Evolutionary conservation across 2,888 invertebrate species (phyloP), one percentile per base, ranked within the genome.

Genomic region (Caenorhabditis panamensis): DNA sequence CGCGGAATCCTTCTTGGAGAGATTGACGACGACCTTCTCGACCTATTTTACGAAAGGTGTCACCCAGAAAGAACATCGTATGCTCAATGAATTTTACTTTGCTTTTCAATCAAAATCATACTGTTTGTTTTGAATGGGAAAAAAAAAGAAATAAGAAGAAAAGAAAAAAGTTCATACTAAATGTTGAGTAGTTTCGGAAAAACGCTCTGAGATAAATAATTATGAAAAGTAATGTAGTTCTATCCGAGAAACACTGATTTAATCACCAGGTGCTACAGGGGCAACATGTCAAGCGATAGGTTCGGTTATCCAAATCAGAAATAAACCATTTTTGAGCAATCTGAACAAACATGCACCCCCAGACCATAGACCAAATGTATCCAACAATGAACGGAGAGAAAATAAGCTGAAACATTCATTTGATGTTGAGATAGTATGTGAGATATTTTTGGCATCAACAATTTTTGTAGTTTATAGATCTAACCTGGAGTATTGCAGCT

Each of bases 281-380:
- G 72, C 84, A 85, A 66, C 84, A 81, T 20, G 82, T 82, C 49
- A 88, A 26, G 18, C 64, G 66, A 44, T 80, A 79, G n/a, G 69
- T 69, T 18, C 88, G 75, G 53, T 84, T 80, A 53, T 86, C 82
- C 11, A 88, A 58, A 24, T 84, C 84, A 8, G 87, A 84, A 24
- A 87, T 84, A 68, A 83, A 88, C 88, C 88, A 88, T 90, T 91
- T 88, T 91, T 92, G 88, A 61, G 92, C 89, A 69, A 92, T 86
- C 73, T 92, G 91, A 44, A 92, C 91, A 87, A 92, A 92, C 79
- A 91, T 91, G 88, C 92, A 91, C 9, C 92, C 92, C 92, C 92
- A 92, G 53, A 92, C 87, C 59, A 92, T 91, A 75, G 92, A 92
- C 93, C 93, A 93, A 41, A 93, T 91, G 92, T 92, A 92, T 51